Evolutionary conservation across 2,797 vertebrate genomes (phyloP).

Genomic region (Nannoperca australis): DNA sequence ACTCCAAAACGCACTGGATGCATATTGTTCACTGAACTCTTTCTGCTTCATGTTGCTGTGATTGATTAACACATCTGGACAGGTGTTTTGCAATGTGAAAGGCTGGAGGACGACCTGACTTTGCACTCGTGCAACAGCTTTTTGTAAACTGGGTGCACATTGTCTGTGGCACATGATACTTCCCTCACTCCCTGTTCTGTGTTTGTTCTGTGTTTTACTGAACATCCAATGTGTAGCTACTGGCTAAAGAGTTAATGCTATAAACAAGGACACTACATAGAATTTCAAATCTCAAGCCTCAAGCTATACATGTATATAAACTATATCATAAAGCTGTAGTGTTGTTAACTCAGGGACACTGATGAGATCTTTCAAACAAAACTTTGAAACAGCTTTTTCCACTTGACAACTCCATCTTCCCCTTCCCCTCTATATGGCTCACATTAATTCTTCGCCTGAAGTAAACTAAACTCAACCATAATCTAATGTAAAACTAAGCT

Average conservation of each 20-base stretch:
- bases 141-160: not conserved
- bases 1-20: too few species aligned
- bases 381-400: not conserved
- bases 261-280: not conserved
- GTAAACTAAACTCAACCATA: constrained; percentile 2
- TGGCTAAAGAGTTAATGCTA: not conserved
- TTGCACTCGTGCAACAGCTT: not conserved
- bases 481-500: constrained; percentile 12
- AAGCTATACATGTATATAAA: not conserved
- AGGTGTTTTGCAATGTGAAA: not conserved
- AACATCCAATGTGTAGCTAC: not conserved
- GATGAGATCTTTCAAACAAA: not conserved
- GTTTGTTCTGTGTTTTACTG: not conserved
- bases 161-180: not conserved
- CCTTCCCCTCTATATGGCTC: not conserved
- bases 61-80: not conserved
- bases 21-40: not conserved
- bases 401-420: not conserved
- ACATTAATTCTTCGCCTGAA: not conserved
- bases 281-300: not conserved
- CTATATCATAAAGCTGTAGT: not conserved
- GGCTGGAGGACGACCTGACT: not conserved
- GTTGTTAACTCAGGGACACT: not conserved
- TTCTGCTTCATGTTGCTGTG: not conserved
- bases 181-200: not conserved